phyloP scores from a whole-genome alignment of 2,797 vertebrate genomes.

The Gymnocypris eckloni region DNA sequence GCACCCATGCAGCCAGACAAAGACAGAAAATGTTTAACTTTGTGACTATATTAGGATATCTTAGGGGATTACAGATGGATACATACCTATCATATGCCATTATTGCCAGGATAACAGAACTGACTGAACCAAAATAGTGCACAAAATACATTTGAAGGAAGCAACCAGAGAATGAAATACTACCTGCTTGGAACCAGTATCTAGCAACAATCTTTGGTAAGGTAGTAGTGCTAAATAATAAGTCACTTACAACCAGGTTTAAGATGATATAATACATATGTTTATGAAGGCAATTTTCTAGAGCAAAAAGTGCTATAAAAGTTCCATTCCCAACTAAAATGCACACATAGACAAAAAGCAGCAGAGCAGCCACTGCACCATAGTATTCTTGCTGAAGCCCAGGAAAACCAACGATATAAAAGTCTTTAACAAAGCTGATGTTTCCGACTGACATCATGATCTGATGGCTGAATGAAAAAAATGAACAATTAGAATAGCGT shows the following conservation, averaged over 20 bases:
- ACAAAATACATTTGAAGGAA: slow-evolving; percentile 76
- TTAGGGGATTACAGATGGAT: slow-evolving; percentile 73
- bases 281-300: slow-evolving; percentile 69
- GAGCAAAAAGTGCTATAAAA: slow-evolving; percentile 66
- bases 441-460: slow-evolving; percentile 59
- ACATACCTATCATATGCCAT: slow-evolving; percentile 77
- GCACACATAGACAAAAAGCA: slow-evolving; percentile 69
- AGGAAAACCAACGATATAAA: slow-evolving; percentile 76
- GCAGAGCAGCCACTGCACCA: slow-evolving; percentile 57
- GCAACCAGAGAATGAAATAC: slow-evolving; percentile 71
- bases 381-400: slow-evolving; percentile 69
- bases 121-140: slow-evolving; percentile 71
- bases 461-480: slow-evolving; percentile 1
- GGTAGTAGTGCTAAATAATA: slow-evolving; percentile 74
- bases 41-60: slow-evolving; percentile 59
- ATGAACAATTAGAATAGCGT: not conserved
- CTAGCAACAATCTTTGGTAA: slow-evolving; percentile 76
- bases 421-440: slow-evolving; percentile 68
- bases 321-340: slow-evolving; percentile 70
- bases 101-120: slow-evolving; percentile 67
- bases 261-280: slow-evolving; percentile 73
- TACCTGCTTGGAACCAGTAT: slow-evolving; percentile 73
- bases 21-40: too few relatives aligned
- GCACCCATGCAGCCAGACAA: too few relatives aligned
- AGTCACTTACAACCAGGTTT: slow-evolving; percentile 69